Evolutionary conservation across 2,113 vertebrate species (phyloP).

Genomic region (Pipa parva): DNA sequence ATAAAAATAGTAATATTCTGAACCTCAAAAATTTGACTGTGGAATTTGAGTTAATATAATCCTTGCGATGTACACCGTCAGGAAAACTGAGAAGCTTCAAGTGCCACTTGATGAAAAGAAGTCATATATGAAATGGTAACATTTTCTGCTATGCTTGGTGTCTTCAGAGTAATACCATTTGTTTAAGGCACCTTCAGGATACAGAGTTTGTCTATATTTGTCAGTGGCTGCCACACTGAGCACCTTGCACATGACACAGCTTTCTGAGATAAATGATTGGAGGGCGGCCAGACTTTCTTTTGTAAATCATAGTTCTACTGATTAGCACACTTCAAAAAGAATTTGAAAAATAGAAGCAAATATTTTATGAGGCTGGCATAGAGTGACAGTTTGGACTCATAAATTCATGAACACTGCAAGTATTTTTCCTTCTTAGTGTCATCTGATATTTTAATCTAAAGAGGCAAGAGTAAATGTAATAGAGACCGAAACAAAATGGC

Average conservation of each 20-base stretch:
- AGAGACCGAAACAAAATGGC: neutral
- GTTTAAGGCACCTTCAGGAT: constrained; percentile 59
- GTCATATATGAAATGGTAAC: neutral
- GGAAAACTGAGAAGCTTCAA: constrained; percentile 1
- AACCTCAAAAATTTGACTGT: no score
- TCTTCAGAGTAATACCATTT: constrained; percentile 52
- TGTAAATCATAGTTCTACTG: constrained; percentile 64
- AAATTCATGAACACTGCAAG: neutral
- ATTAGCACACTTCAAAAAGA: constrained; percentile 50
- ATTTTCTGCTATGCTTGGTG: constrained; percentile 43
- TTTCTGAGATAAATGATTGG: constrained; percentile 60
- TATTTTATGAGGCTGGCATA: constrained; percentile 47
- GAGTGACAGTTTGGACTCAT: constrained; percentile 19
- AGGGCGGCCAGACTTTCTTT: constrained; percentile 49
- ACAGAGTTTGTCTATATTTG: constrained; percentile 54
- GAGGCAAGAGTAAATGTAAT: neutral
- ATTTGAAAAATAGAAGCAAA: constrained; percentile 47
- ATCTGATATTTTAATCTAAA: neutral
- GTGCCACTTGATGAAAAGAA: neutral
- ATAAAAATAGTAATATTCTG: no score
- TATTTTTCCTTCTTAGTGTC: neutral
- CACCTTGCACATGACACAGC: constrained; percentile 58
- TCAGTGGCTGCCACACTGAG: constrained; percentile 56
- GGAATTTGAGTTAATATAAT: no score
- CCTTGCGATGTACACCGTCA: no score